These are phyloP conservation scores for Dallia pectoralis DNA, from an alignment of 2,797 vertebrate genomes.

Conservation along the genomic window DNA sequence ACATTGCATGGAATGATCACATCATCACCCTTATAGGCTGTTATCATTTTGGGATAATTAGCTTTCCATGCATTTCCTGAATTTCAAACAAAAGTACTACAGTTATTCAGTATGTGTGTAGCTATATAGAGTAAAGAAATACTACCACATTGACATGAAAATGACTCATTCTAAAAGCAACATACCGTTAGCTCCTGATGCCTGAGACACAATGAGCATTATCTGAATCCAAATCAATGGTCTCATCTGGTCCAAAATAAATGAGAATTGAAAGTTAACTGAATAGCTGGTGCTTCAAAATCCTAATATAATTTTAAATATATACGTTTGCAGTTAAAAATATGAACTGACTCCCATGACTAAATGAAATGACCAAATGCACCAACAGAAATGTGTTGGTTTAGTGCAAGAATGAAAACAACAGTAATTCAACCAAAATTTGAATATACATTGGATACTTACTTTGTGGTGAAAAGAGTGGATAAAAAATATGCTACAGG, in stretches of 20 bases:
- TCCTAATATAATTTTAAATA: background rate
- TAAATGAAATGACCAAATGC: background rate
- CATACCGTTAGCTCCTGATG: constrained; percentile 1
- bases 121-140: background rate
- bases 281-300: background rate
- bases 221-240: background rate
- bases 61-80: background rate
- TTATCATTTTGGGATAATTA: background rate
- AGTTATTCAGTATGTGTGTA: background rate
- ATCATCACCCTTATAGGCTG: background rate
- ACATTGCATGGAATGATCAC: constrained; percentile 9
- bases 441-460: background rate
- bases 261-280: background rate
- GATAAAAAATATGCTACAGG: background rate
- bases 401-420: background rate
- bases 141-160: background rate
- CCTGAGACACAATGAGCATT: background rate
- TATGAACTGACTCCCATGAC: background rate
- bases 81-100: background rate
- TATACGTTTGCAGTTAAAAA: background rate
- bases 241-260: constrained; percentile 6
- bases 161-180: background rate
- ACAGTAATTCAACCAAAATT: background rate
- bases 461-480: background rate
- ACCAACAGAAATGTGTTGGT: background rate